These are phyloP conservation scores for Yoshiicerus persimilis DNA, from an alignment of 1,140 invertebrate genomes.

Conservation along the genomic window DNA sequence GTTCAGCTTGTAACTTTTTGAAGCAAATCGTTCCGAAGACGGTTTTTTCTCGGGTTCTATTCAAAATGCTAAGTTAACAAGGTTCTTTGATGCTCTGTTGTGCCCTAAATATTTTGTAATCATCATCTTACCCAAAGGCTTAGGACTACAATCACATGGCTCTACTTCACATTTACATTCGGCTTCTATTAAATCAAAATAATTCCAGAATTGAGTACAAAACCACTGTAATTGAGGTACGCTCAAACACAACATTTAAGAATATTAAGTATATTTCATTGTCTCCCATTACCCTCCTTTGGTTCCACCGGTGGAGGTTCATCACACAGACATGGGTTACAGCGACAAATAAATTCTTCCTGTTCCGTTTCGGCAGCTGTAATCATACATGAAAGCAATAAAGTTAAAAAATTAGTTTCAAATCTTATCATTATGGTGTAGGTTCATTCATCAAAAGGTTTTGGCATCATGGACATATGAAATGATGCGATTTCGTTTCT, in stretches of 20 bases:
- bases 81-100: not conserved
- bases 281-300: no score
- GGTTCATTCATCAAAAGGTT: no score
- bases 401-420: no score
- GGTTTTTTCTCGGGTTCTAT: not conserved
- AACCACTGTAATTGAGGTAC: not conserved
- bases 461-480: no score
- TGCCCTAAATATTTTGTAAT: not conserved
- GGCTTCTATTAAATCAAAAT: not conserved
- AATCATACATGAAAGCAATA: no score
- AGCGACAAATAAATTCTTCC: not conserved
- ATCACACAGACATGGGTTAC: not conserved
- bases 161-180: not conserved
- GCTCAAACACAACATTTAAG: no score
- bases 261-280: no score
- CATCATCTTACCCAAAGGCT: not conserved
- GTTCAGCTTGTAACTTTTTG: slow-evolving; percentile 30
- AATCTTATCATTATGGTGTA: no score
- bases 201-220: not conserved
- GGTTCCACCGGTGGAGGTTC: not conserved
- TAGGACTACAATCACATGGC: not conserved
- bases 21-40: not conserved
- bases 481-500: no score
- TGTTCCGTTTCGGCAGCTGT: not conserved
- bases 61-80: not conserved